Conservation (phyloP, 2,797 vertebrate species). For the Naso thynnoides region DNA sequence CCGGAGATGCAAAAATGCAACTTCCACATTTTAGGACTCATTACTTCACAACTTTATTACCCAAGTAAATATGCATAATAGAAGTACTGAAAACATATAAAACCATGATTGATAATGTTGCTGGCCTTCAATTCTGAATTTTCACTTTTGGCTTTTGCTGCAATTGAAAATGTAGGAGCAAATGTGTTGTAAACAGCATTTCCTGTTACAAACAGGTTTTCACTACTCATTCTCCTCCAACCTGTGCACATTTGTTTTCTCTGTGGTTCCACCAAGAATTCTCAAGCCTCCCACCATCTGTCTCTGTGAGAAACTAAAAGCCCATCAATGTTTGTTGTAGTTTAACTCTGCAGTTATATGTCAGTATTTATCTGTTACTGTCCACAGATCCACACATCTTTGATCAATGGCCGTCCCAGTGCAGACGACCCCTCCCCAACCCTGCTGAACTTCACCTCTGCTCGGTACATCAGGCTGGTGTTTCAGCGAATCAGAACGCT, state of each 20-base stretch:
- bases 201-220: slow-evolving; percentile 16
- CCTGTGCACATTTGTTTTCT: slow-evolving; percentile 16
- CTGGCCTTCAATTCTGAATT: not conserved
- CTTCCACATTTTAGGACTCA: too few relatives aligned
- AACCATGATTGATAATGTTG: not conserved
- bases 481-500: slow-evolving; percentile 95
- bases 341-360: slow-evolving; percentile 1
- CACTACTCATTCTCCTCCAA: slow-evolving; percentile 7
- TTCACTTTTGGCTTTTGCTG: not conserved
- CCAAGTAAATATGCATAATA: not conserved
- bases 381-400: slow-evolving; percentile 93
- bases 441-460: slow-evolving; percentile 94
- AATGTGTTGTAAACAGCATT: not conserved
- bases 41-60: too few relatives aligned
- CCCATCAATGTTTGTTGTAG: not conserved
- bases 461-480: slow-evolving; percentile 93
- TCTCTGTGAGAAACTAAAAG: not conserved
- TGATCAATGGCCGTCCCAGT: slow-evolving; percentile 96
- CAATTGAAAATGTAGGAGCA: not conserved
- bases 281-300: slow-evolving; percentile 15
- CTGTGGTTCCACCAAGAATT: slow-evolving; percentile 10
- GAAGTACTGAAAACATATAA: not conserved
- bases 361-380: slow-evolving; percentile 16
- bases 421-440: slow-evolving; percentile 92
- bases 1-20: too few relatives aligned